Base-by-base conservation (phyloP, 1,140 invertebrate genomes). In the Meteorus sp. region DNA sequence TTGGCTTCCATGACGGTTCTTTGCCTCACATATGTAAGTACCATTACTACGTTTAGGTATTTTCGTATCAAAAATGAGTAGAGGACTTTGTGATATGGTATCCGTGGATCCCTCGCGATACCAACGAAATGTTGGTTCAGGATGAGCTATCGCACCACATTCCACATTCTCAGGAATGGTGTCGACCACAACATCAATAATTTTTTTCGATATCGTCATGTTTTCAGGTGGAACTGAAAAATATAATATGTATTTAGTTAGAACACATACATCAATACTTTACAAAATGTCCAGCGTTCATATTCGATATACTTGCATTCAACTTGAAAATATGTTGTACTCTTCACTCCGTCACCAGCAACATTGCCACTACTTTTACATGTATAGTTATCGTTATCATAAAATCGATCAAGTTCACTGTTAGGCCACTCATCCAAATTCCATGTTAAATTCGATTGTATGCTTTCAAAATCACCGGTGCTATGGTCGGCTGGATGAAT, bases 391-490 rank as follows among this genome's bases (percentile, higher is more conserved):
- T 89, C 88, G 64, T 90, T 90, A 75, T 93, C 90, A 3, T 83
- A 80, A 15, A 85, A 77, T 15, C 90, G 85, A 65, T 93, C 88
- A 37, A 96, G 82, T 63, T 88, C 85, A 37, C 86, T 83, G 29
- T 85, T 85, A 1, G 92, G 86, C 91, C 92, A 94, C 31, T 86
- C 86, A 1, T 86, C 84, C 83, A 95, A 87, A 79, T 94, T 94
- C 85, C 85, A 88, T 5, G 89, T 86, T 69, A 96, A 80, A 41
- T 87, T 91, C 5, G 91, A 94, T 55, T 90, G 84, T 17, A 94
- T 87, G 27, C 92, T 93, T 76, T 93, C 89, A 69, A 95, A 94
- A 71, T 94, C 90, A 66, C 92, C 93, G 15, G 86, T 89, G 58
- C 85, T 78, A 45, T 85, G 76, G 74, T 93, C 86, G 52, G 91